phyloP scores from a whole-genome alignment of 2,888 invertebrate species.

The Ctenicera cuprea region DNA sequence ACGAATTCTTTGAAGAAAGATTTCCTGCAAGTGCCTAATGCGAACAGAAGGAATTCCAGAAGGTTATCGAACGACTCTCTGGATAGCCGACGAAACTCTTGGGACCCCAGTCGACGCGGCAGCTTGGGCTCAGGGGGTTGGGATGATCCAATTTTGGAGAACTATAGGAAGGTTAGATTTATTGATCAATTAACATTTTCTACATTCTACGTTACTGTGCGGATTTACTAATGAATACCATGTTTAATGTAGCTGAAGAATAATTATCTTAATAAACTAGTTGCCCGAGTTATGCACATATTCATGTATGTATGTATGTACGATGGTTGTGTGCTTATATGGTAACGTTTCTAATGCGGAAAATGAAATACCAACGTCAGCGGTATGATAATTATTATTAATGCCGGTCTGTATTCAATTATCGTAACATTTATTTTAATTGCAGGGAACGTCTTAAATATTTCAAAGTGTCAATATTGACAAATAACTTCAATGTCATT shows the following conservation, averaged over 20 bases:
- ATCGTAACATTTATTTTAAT: too few relatives aligned
- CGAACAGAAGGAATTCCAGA: conserved; percentile 74
- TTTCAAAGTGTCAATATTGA: too few relatives aligned
- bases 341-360: conserved; percentile 17
- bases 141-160: conserved; percentile 79
- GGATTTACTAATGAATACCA: neutral
- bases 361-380: neutral
- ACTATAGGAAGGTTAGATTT: conserved; percentile 71
- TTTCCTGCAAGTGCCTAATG: conserved; percentile 71
- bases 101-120: conserved; percentile 81
- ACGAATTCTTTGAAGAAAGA: conserved; percentile 70
- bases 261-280: neutral
- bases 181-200: neutral
- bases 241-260: conserved; percentile 5
- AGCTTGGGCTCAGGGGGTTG: conserved; percentile 77
- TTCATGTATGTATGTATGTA: neutral
- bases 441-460: too few relatives aligned
- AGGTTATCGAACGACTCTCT: conserved; percentile 83
- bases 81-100: conserved; percentile 80
- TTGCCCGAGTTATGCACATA: neutral
- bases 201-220: neutral
- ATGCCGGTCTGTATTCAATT: neutral
- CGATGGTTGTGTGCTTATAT: conserved; percentile 9
- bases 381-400: neutral
- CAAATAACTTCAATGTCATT: too few relatives aligned